Evolutionary conservation across 2,888 invertebrate genomes (phyloP).

Genomic region (Saturnia japonica): DNA sequence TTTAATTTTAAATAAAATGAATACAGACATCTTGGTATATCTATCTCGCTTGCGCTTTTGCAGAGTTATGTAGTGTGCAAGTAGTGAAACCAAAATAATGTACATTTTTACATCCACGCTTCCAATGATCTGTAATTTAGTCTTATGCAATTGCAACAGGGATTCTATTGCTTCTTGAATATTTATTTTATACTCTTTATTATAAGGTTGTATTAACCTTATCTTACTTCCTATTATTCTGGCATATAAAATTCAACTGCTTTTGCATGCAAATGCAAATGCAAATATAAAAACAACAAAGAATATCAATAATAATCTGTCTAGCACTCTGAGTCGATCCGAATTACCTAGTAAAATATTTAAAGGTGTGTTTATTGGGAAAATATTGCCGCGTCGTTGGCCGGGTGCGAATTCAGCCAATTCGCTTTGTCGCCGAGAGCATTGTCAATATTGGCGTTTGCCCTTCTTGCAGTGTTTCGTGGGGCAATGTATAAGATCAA

Average conservation of each 20-base stretch:
- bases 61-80: background rate
- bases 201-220: background rate
- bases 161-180: background rate
- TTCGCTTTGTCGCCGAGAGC: conserved; percentile 64
- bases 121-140: background rate
- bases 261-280: background rate
- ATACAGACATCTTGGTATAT: too few relatives aligned
- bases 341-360: conserved; percentile 54
- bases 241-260: background rate
- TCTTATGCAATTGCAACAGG: background rate
- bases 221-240: background rate
- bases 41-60: background rate
- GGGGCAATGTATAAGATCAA: conserved; percentile 21
- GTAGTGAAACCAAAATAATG: background rate
- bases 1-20: too few relatives aligned
- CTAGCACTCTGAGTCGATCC: background rate
- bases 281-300: background rate
- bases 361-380: conserved; percentile 53
- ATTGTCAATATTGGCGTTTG: conserved; percentile 61
- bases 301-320: too few relatives aligned
- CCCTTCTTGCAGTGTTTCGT: conserved; percentile 37
- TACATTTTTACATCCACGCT: background rate
- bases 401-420: conserved; percentile 47
- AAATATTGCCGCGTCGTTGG: conserved; percentile 46
- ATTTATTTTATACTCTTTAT: background rate